Evolutionary conservation across 2,113 vertebrate species (phyloP).

Genomic region (Mustelus asterias): DNA sequence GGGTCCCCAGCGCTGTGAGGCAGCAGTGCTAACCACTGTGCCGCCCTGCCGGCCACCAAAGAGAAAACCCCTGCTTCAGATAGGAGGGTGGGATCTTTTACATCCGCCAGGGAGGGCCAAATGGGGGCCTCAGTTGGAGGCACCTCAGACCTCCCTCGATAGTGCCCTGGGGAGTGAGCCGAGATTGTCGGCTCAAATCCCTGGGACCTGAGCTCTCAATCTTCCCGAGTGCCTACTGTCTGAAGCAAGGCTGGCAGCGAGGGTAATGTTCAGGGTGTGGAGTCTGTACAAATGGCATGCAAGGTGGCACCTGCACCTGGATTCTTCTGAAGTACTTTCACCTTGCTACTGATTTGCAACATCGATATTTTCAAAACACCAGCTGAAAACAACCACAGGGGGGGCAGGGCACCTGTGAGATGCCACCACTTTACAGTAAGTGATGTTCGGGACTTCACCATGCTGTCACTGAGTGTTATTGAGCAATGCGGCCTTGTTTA

Average conservation of each 20-base stretch:
- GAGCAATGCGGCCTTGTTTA: constrained; percentile 9
- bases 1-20: too few species aligned
- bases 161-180: not conserved
- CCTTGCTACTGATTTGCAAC: not conserved
- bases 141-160: not conserved
- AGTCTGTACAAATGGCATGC: not conserved
- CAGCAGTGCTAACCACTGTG: too few species aligned
- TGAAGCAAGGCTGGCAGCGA: not conserved
- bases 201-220: not conserved
- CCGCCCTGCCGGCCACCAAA: too few species aligned
- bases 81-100: not conserved
- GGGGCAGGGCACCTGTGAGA: constrained; percentile 3
- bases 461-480: not conserved
- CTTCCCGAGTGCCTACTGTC: not conserved
- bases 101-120: not conserved
- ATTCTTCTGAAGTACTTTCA: not conserved
- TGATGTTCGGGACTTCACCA: not conserved
- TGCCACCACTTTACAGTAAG: not conserved
- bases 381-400: not conserved
- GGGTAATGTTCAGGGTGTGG: not conserved
- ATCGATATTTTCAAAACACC: not conserved
- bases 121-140: not conserved
- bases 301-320: not conserved
- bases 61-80: not conserved
- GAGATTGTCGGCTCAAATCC: not conserved